Conservation (phyloP, 1,140 invertebrate species). For the Leptoteleia sp. region DNA sequence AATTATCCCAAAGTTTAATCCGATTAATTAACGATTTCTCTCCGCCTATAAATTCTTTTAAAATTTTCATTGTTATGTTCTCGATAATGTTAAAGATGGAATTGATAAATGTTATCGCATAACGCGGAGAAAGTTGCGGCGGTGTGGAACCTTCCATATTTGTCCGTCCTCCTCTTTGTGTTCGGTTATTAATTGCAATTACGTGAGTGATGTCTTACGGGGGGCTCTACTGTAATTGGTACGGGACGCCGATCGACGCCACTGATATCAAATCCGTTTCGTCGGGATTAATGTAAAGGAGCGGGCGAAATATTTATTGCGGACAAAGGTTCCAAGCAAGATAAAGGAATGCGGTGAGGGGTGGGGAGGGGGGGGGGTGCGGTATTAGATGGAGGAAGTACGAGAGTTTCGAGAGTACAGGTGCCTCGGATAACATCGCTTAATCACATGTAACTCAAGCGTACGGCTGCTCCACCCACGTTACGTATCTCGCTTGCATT, state of each 20-base stretch:
- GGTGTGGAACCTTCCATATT: conserved; percentile 22
- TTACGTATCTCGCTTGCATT: conserved; percentile 75
- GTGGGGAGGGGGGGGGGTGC: too few relatives aligned
- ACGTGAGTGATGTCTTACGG: conserved; percentile 12
- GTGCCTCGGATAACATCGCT: conserved; percentile 78
- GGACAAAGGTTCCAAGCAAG: conserved; percentile 59
- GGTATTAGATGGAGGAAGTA: conserved; percentile 68
- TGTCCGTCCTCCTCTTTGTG: conserved; percentile 6
- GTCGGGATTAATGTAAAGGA: conserved; percentile 45
- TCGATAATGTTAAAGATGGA: too few relatives aligned
- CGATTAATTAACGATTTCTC: too few relatives aligned
- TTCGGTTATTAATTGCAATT: conserved; percentile 29
- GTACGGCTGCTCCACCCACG: conserved; percentile 75
- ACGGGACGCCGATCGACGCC: conserved; percentile 12
- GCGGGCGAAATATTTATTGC: conserved; percentile 46
- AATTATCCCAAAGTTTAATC: too few relatives aligned
- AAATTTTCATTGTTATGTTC: too few relatives aligned
- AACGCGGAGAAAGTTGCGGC: conserved; percentile 30
- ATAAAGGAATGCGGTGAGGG: conserved; percentile 63
- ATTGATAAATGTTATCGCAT: too few relatives aligned
- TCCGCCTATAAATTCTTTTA: too few relatives aligned
- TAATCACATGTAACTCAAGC: conserved; percentile 78
- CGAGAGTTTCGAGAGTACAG: conserved; percentile 74
- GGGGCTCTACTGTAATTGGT: conserved; percentile 34
- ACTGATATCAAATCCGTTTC: conserved; percentile 33